phyloP scores from a whole-genome alignment of 2,888 invertebrate species.

The Pogonocherus hispidulus region DNA sequence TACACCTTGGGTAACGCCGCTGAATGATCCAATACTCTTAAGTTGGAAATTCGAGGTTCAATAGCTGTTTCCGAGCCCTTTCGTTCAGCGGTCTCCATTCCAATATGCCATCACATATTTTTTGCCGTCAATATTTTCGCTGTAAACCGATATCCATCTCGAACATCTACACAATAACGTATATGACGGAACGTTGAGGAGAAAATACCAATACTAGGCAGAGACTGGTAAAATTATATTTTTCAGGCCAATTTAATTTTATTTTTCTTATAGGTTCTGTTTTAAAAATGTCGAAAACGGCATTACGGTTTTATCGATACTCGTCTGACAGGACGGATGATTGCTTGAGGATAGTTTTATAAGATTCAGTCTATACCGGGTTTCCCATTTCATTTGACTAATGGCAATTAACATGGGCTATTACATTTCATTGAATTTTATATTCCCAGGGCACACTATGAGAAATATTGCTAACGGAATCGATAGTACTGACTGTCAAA shows the following conservation, averaged over 20 bases:
- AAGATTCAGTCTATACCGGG: no score
- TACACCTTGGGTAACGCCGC: background rate
- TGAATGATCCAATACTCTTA: conserved; percentile 17
- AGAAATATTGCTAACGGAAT: no score
- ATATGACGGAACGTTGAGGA: conserved; percentile 16
- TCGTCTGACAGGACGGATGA: background rate
- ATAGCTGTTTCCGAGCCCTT: conserved; percentile 14
- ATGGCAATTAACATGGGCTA: no score
- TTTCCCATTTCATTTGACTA: no score
- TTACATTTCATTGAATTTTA: no score
- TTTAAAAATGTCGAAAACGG: conserved; percentile 3
- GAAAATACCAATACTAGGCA: conserved; percentile 24
- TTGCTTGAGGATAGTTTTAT: conserved; percentile 1
- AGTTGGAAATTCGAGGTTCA: conserved; percentile 23
- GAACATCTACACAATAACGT: conserved; percentile 39
- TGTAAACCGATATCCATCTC: conserved; percentile 47
- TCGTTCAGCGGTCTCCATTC: conserved; percentile 21
- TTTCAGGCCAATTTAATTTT: conserved; percentile 41
- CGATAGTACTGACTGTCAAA: no score
- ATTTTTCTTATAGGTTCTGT: conserved; percentile 5
- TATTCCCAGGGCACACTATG: no score
- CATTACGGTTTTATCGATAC: conserved; percentile 2
- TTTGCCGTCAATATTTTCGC: conserved; percentile 45
- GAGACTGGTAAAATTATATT: conserved; percentile 30
- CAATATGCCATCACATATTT: conserved; percentile 36